Percentiles rank a stretch among this genome's conserved stretches.
Conservation (phyloP, 1,140 invertebrate genomes). For the Leptinotarsa defecta region DNA sequence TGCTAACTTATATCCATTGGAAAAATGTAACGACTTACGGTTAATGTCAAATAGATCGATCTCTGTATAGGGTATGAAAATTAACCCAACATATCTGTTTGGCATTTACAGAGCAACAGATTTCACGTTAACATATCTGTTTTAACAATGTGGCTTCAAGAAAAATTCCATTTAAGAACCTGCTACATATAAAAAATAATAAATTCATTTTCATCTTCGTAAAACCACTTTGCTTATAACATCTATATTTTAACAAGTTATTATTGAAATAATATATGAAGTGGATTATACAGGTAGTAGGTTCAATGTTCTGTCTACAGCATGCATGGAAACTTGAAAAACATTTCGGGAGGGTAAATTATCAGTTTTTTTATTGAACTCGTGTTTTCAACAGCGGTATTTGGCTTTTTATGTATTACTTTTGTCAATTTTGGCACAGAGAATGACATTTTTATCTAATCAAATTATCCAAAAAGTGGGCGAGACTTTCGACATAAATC, state of each 20-base stretch:
- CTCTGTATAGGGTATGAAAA: conserved; percentile 16
- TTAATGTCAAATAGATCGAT: not conserved
- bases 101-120: conserved; percentile 24
- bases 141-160: conserved; percentile 2
- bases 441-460: no score
- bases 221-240: conserved; percentile 12
- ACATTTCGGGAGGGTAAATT: not conserved
- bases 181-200: conserved; percentile 15
- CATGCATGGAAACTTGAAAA: conserved; percentile 2
- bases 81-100: conserved; percentile 2
- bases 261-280: conserved; percentile 11
- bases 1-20: not conserved
- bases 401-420: no score
- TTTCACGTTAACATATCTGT: not conserved
- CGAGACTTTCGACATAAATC: no score
- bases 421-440: no score
- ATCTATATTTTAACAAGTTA: conserved; percentile 13
- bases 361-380: not conserved
- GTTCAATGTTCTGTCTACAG: conserved; percentile 3
- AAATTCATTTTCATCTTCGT: not conserved
- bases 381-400: not conserved
- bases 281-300: not conserved
- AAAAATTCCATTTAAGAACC: not conserved
- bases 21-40: no score
- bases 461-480: no score